Percentiles rank a stretch among this genome's conserved stretches.
Evolutionary conservation across 2,888 invertebrate species (phyloP).

Genomic region (Serripes groenlandicus): DNA sequence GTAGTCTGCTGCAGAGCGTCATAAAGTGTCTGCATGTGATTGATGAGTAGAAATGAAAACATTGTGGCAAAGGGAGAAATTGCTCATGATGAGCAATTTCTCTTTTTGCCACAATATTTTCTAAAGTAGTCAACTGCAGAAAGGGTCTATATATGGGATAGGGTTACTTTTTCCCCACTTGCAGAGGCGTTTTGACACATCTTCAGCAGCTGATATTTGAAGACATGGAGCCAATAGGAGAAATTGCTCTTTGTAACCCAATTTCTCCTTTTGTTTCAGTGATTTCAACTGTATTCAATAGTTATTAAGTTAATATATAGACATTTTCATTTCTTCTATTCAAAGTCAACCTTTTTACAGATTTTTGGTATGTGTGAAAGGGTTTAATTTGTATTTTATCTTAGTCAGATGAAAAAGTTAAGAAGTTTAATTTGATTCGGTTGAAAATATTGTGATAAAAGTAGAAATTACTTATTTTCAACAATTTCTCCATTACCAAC

Average conservation of each 20-base stretch:
- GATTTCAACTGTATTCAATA: neutral
- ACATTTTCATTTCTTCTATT: neutral
- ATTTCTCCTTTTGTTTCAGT: neutral
- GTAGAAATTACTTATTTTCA: constrained; percentile 1
- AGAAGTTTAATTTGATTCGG: no score
- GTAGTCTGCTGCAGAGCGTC: neutral
- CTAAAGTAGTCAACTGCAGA: neutral
- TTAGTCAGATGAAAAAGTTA: no score
- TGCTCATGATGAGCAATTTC: neutral
- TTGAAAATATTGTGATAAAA: constrained; percentile 6
- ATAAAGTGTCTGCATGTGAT: no score
- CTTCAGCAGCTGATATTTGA: no score
- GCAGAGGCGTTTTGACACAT: no score
- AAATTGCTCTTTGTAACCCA: no score
- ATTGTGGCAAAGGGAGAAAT: neutral
- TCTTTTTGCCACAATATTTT: neutral
- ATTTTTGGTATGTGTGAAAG: neutral
- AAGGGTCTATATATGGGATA: neutral
- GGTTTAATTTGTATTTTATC: neutral
- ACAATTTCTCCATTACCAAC: neutral
- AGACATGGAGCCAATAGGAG: no score
- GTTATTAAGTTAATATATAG: neutral
- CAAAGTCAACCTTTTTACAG: neutral
- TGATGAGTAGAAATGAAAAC: neutral
- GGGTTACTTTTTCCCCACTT: no score